Base-by-base conservation (phyloP, 2,888 invertebrate species). In the Mesorhabditis spiculigera region DNA sequence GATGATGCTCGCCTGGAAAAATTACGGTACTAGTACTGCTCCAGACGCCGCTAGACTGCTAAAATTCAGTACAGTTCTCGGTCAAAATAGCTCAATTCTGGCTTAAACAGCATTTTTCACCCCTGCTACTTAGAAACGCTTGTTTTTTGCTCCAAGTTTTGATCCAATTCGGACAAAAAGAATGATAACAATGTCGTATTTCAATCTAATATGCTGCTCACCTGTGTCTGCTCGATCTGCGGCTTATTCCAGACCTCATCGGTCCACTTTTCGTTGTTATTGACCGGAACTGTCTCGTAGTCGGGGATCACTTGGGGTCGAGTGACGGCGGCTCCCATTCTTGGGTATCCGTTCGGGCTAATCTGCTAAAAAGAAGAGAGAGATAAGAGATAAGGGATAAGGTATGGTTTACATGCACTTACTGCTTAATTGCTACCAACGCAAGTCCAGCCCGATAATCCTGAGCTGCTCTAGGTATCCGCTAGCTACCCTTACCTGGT, bases 1-100 rank as follows among this genome's bases (percentile, higher is more conserved):
- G 64, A 84, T 80, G 62, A 78, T 79, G 44, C 75, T 61, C 67
- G 79, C 75, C 66, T 76, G 70, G 43, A 67, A 58, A 28, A 43
- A 41, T 16, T 61, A 67, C n/a, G 16, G 41, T 67, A 63, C 28
- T n/a, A 64, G 41, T 44, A 44, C 41, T 41, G 45, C 45, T 45
- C 45, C 45, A 63, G n/a, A 42, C 28, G n/a, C 63, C 42, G 4
- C 10, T 8, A 63, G 63, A n/a, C 16, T 63, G n/a, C 6, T 8
- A 13, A 8, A 63, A 16, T 8, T 8, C 16, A 13, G 16, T 28
- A 2, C 63, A 63, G 16, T 58, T 58, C n/a, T 58, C n/a, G 10
- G 58, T 13, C 10, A n/a, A 10, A 58, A 58, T 58, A 13, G 10
- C n/a, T 58, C 58, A 63, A 63, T 16, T 28, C 8, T 6, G 13